Conservation (phyloP, 2,113 vertebrate species). For the Spermophilus dauricus region DNA sequence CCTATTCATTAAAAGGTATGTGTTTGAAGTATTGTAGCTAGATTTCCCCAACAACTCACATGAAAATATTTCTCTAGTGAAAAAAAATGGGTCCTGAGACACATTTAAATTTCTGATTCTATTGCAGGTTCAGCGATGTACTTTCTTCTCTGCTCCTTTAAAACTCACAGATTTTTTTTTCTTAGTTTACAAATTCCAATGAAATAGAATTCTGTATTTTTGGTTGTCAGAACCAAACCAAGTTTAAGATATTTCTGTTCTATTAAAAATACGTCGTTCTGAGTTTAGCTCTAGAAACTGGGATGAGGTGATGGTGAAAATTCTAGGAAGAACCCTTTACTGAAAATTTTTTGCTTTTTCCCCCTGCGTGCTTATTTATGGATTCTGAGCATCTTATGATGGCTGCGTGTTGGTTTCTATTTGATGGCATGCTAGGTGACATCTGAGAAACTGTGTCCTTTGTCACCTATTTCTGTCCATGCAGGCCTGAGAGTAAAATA, state of each 20-base stretch:
- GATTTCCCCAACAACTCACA: not conserved
- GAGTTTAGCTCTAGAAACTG: conserved; percentile 43
- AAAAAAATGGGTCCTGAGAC: conserved; percentile 2
- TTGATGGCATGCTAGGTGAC: not conserved
- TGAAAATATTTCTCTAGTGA: conserved; percentile 58
- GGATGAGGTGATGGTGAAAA: not conserved
- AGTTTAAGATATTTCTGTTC: conserved; percentile 27
- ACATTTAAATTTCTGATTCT: conserved; percentile 50
- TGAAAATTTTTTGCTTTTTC: not conserved
- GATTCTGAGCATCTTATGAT: not conserved
- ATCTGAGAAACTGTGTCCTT: not conserved
- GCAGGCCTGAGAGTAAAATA: not conserved
- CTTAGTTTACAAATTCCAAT: conserved; percentile 66
- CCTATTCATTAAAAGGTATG: conserved; percentile 27
- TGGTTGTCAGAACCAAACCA: conserved; percentile 28
- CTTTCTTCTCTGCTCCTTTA: not conserved
- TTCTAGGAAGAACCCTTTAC: not conserved
- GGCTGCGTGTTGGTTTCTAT: not conserved
- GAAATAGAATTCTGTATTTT: conserved; percentile 65
- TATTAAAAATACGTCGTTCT: conserved; percentile 47
- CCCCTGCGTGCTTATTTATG: not conserved
- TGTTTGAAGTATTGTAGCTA: not conserved
- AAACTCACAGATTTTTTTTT: not conserved
- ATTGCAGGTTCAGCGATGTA: not conserved
- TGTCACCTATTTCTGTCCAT: not conserved